Evolutionary conservation across 2,797 vertebrate species (phyloP), one percentile per base, ranked within the genome.

Genomic region (Galagoides demidoff): DNA sequence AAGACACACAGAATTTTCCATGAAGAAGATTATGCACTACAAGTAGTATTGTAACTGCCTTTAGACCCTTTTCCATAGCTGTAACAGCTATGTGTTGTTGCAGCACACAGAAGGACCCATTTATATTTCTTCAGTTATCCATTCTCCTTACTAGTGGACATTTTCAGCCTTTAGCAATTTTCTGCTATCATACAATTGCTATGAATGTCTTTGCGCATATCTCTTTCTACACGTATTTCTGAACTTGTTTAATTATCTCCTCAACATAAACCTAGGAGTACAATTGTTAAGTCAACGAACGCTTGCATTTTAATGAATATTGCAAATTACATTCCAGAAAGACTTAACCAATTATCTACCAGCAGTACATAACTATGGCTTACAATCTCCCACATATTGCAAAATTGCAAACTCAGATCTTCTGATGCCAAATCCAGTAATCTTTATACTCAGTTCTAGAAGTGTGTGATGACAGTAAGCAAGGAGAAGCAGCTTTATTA

Each of bases 151-250:
- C 37, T 86, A 20, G 45, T 37, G 23, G 29, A 94, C 61, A 87
- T 61, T 93, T 79, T 79, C 82, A 23, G 39, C 59, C 92, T n/a
- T 55, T 61, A 52, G 81, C 73, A 97, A 92, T 89, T 81, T 84
- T 83, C 88, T 77, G 29, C 37, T 86, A 84, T 79, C 19, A 95
- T 59, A 92, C 14, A 52, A 52, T 14, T 52, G 89, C 55, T 86
- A 71, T 45, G 66, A 70, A 66, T 10, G 14, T 52, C 73, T 87
- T 92, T 57, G 91, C 16, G 52, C 25, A 49, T 43, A 45, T 37
- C 70, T 77, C 39, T 74, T 61, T 85, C 71, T 84, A 59, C 29
- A 89, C 59, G 25, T 45, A 83, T 76, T 92, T 92, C 66, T 49
- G 10, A 93, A 95, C 25, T 59, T 78, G 13, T 90, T 31, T 57